Evolutionary conservation across 2,888 invertebrate genomes (phyloP).

Genomic region (Callimorpha dominula): DNA sequence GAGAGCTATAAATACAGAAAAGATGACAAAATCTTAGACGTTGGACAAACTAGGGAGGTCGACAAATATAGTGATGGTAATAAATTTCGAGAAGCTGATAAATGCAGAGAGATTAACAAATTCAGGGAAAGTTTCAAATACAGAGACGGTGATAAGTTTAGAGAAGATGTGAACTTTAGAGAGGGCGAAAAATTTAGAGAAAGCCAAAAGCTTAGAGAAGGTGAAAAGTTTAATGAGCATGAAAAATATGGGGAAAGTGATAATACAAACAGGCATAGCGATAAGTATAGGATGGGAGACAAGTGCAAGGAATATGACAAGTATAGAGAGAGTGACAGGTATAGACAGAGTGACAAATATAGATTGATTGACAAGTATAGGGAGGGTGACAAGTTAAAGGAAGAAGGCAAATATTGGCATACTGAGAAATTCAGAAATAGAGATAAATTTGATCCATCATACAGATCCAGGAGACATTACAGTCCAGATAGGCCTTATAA

Average conservation of each 20-base stretch:
- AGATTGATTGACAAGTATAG: slow-evolving; percentile 11
- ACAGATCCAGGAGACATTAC: slow-evolving; percentile 53
- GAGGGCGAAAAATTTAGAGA: slow-evolving; percentile 4
- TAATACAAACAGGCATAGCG: slow-evolving; percentile 14
- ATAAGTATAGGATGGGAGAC: slow-evolving; percentile 1
- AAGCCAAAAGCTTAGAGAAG: not conserved
- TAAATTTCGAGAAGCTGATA: not conserved
- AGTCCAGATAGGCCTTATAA: slow-evolving; percentile 61
- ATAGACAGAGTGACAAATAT: slow-evolving; percentile 13
- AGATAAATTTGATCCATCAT: slow-evolving; percentile 58
- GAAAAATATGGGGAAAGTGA: slow-evolving; percentile 2
- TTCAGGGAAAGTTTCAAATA: not conserved
- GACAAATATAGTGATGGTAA: not conserved
- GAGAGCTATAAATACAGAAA: not conserved
- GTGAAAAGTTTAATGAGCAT: slow-evolving; percentile 2
- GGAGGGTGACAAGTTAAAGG: slow-evolving; percentile 5
- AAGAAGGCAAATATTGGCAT: slow-evolving; percentile 3
- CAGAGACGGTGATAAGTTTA: slow-evolving; percentile 1
- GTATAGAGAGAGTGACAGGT: slow-evolving; percentile 5
- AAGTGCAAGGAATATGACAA: slow-evolving; percentile 7
- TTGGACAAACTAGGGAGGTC: not conserved
- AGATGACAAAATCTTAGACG: not conserved
- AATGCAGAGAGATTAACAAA: slow-evolving; percentile 1
- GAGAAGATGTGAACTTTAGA: slow-evolving; percentile 8
- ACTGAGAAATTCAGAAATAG: slow-evolving; percentile 31